A percentile compares a stretch with the other conserved stretches of the same genome.
phyloP scores from a whole-genome alignment of 2,113 vertebrate genomes.

The Oenanthe melanoleuca region DNA sequence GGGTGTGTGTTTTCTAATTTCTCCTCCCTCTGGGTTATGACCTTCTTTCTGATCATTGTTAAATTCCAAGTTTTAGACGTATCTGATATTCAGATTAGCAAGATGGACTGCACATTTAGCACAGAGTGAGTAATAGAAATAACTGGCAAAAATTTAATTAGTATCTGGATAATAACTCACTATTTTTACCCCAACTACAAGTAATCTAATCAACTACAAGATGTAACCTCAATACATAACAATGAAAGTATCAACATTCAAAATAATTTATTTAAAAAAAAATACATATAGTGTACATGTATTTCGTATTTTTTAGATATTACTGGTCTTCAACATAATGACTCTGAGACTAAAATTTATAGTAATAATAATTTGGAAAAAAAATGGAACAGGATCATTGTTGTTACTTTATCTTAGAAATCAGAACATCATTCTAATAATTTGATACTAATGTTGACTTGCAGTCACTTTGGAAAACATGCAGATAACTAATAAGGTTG shows the following conservation, averaged over 20 bases:
- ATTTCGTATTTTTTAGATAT: background rate
- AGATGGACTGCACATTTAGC: background rate
- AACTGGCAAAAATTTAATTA: background rate
- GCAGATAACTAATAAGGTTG: background rate
- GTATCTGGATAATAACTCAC: background rate
- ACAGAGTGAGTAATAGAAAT: background rate
- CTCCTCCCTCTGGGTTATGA: background rate
- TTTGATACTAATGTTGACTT: background rate
- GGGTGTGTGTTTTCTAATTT: background rate
- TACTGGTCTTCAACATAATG: background rate
- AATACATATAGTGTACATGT: background rate
- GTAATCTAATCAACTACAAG: background rate
- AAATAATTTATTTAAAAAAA: background rate
- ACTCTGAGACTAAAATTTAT: background rate
- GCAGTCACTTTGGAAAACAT: background rate
- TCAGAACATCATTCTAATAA: background rate
- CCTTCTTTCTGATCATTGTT: background rate
- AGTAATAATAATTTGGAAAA: background rate
- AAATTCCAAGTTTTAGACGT: background rate
- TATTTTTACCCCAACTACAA: background rate
- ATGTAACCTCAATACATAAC: background rate
- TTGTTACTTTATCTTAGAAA: background rate
- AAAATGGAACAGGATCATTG: background rate
- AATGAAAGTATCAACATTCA: background rate
- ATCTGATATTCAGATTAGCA: background rate